phyloP scores from a whole-genome alignment of 2,797 vertebrate species.

The Intellagama lesueurii region DNA sequence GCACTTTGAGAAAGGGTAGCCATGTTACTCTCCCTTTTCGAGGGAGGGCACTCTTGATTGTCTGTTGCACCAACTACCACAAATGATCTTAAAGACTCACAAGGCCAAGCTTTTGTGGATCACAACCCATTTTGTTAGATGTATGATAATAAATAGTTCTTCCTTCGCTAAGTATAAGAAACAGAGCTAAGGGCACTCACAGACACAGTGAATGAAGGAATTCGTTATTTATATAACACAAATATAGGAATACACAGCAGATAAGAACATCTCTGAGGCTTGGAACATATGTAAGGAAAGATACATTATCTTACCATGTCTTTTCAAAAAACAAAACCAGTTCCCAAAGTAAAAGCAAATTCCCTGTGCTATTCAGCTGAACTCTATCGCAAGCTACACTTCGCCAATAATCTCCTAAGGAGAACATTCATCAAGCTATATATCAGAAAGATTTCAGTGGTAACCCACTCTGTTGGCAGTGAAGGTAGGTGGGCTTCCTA shows the following conservation, averaged over 20 bases:
- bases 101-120: neutral
- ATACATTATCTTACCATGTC: no score
- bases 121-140: no score
- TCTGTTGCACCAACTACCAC: no score
- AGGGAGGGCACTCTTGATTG: no score
- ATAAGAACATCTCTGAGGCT: no score
- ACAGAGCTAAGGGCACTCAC: neutral
- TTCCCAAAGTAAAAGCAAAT: neutral
- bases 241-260: no score
- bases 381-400: neutral
- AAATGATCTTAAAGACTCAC: neutral
- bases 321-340: no score
- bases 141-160: neutral
- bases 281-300: no score
- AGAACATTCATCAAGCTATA: no score
- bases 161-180: neutral
- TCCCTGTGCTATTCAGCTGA: neutral
- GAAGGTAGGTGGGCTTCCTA: neutral
- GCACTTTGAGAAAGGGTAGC: neutral
- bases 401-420: neutral
- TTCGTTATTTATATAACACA: no score
- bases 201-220: no score
- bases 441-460: neutral
- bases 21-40: no score
- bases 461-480: neutral